Evolutionary conservation across 2,888 invertebrate genomes (phyloP).

Genomic region (Apoda limacodes): DNA sequence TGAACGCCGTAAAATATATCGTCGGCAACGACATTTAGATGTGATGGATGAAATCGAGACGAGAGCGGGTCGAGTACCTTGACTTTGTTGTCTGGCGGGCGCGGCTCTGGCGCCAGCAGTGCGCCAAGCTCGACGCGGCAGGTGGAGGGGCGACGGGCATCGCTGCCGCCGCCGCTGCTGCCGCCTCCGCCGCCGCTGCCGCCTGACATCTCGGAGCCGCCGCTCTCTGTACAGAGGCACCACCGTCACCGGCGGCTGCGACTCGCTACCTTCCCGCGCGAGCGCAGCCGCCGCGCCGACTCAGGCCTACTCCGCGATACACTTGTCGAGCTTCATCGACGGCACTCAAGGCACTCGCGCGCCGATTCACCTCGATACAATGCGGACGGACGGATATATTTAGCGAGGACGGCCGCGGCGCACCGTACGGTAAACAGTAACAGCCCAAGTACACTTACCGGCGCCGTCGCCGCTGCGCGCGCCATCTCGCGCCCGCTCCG

Average conservation of each 20-base stretch:
- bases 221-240: conserved; percentile 47
- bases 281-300: conserved; percentile 18
- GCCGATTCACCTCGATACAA: conserved; percentile 29
- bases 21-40: no score
- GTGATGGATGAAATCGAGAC: no score
- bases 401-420: conserved; percentile 29
- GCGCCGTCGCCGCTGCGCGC: conserved; percentile 48
- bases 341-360: conserved; percentile 6
- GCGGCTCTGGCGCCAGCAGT: conserved; percentile 74
- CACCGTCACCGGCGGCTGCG: conserved; percentile 27
- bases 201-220: conserved; percentile 50
- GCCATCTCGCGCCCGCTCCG: conserved; percentile 58
- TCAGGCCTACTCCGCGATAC: conserved; percentile 6
- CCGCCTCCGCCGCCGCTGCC: conserved; percentile 23
- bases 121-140: conserved; percentile 73
- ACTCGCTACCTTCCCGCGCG: conserved; percentile 21
- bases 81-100: conserved; percentile 78
- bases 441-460: conserved; percentile 50
- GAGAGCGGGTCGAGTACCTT: no score
- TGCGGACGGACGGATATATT: conserved; percentile 35
- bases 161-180: conserved; percentile 24
- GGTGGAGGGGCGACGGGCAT: conserved; percentile 49
- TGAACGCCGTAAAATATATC: no score
- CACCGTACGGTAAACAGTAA: no score
- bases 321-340: conserved; percentile 1